phyloP scores from a whole-genome alignment of 1,140 invertebrate genomes.

The Caenorhabditis inopinata region DNA sequence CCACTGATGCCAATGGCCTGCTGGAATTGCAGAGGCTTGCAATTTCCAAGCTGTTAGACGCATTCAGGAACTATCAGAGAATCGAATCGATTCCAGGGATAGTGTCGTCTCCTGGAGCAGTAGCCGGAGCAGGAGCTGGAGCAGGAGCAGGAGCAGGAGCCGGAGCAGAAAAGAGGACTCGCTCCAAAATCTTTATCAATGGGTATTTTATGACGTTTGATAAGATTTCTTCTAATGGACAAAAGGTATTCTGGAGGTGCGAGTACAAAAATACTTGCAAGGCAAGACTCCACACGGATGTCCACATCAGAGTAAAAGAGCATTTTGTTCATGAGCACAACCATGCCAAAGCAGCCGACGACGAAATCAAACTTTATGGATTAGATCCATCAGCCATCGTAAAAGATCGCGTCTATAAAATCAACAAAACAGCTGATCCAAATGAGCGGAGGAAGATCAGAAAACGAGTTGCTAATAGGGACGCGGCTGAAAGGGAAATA shows the following conservation, averaged over 20 bases:
- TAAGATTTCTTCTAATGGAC: neutral
- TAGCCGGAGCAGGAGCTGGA: too few species aligned
- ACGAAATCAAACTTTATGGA: neutral
- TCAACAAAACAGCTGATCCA: neutral
- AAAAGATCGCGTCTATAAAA: neutral
- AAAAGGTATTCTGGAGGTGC: constrained; percentile 4
- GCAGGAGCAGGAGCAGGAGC: too few species aligned
- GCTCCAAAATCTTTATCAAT: neutral
- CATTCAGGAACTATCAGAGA: too few species aligned
- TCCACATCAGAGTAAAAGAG: neutral
- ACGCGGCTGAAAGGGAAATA: neutral
- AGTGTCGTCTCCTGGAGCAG: too few species aligned
- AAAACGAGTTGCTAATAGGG: neutral
- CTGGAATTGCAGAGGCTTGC: too few species aligned
- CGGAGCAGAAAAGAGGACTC: neutral
- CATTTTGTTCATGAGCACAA: neutral
- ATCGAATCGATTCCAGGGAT: too few species aligned
- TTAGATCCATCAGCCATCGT: neutral
- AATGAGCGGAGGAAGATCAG: neutral
- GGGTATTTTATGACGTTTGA: constrained; percentile 5
- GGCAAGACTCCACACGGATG: neutral
- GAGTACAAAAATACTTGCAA: constrained; percentile 20
- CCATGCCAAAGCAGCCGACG: neutral
- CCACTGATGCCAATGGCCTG: too few species aligned
- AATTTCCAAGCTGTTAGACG: too few species aligned